A percentile compares a stretch with the other conserved stretches of the same genome.
phyloP scores from a whole-genome alignment of 1,140 invertebrate species.

The Agrypnia vestita region DNA sequence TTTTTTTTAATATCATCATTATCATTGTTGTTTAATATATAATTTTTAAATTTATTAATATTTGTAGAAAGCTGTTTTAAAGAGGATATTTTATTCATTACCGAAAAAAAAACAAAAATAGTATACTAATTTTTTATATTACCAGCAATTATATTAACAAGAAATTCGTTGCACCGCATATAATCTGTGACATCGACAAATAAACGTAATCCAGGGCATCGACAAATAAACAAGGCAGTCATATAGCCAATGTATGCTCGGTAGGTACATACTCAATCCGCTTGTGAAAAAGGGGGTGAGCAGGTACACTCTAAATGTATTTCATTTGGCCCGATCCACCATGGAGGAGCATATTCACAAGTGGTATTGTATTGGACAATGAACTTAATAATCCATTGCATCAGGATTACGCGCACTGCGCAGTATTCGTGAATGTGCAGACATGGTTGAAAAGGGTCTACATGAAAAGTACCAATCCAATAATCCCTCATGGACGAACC shows the following conservation, averaged over 20 bases:
- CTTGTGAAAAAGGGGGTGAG: conserved; percentile 28
- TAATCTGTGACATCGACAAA: conserved; percentile 19
- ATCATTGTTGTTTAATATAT: too few species aligned
- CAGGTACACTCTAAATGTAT: conserved; percentile 55
- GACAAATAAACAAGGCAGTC: conserved; percentile 23
- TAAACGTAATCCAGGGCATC: conserved; percentile 10
- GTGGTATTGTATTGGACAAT: conserved; percentile 61
- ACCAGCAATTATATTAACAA: too few species aligned
- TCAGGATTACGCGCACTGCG: conserved; percentile 27
- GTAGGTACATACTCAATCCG: conserved; percentile 22
- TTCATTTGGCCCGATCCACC: conserved; percentile 59
- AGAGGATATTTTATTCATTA: too few species aligned
- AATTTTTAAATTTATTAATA: too few species aligned
- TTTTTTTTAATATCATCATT: too few species aligned
- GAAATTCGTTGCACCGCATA: too few species aligned
- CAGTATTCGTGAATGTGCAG: neutral
- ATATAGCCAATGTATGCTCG: neutral
- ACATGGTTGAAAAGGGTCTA: neutral
- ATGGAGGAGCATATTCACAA: conserved; percentile 60
- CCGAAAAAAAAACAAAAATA: too few species aligned
- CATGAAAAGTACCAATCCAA: conserved; percentile 22
- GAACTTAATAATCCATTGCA: conserved; percentile 53
- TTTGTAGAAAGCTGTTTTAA: too few species aligned
- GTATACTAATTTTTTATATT: too few species aligned
- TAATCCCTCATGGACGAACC: conserved; percentile 44